Evolutionary conservation across 64 coral and sea anemone genomes (phyloP).

Genomic region (Anthopleura sola): DNA sequence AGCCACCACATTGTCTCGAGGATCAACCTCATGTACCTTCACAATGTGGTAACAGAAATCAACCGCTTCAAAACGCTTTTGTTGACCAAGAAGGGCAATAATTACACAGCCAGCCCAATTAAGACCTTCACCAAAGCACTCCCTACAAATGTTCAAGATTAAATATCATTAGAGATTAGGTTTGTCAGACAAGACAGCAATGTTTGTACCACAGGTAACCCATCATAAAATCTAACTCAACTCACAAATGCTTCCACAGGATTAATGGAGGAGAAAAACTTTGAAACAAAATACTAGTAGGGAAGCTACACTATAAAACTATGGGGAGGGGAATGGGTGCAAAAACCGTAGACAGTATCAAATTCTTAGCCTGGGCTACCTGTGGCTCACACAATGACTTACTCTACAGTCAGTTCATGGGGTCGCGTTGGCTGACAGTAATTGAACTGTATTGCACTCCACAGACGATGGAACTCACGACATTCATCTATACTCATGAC

Average conservation of each 20-base stretch:
- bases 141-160: conserved; percentile 28
- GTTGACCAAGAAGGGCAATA: conserved; percentile 71
- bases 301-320: too few species aligned
- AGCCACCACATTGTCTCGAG: conserved; percentile 81
- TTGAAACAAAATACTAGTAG: too few species aligned
- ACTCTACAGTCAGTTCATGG: conserved; percentile 89
- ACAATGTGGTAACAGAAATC: conserved; percentile 98
- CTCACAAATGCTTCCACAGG: too few species aligned
- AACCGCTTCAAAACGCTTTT: conserved; percentile 89
- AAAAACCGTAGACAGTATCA: too few species aligned
- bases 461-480: conserved; percentile 84
- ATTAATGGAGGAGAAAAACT: too few species aligned
- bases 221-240: neutral
- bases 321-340: too few species aligned
- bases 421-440: conserved; percentile 83
- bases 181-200: neutral
- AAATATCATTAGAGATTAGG: neutral
- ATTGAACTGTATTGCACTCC: conserved; percentile 97
- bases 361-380: too few species aligned
- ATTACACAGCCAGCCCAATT: conserved; percentile 90
- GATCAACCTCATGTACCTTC: conserved; percentile 89
- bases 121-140: conserved; percentile 91
- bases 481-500: conserved; percentile 97
- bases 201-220: neutral
- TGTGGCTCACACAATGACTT: conserved; percentile 37